Evolutionary conservation across 1,140 invertebrate species (phyloP).

Genomic region (Drosophila varians): DNA sequence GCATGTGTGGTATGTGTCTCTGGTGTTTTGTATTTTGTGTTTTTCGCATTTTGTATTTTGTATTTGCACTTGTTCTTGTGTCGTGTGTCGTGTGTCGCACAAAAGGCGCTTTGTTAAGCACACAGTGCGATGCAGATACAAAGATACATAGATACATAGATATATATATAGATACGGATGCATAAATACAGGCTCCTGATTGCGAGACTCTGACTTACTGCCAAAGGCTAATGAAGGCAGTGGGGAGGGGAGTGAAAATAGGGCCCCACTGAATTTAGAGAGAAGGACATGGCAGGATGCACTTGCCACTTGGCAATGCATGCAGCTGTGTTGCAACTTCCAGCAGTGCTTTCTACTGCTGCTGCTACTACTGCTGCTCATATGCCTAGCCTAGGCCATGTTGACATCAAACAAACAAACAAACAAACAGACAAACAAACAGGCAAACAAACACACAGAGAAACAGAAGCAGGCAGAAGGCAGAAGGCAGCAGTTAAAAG

Average conservation of each 20-base stretch:
- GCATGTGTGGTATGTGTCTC: constrained; percentile 22
- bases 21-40: constrained; percentile 7
- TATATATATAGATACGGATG: constrained; percentile 1
- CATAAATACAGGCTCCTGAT: background rate
- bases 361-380: constrained; percentile 43
- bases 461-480: too few species aligned
- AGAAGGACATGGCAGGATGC: constrained; percentile 52
- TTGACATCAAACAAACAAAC: constrained; percentile 76
- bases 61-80: background rate
- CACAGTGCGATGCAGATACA: constrained; percentile 27
- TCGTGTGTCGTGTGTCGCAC: constrained; percentile 15
- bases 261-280: constrained; percentile 28
- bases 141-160: constrained; percentile 9
- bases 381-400: constrained; percentile 56
- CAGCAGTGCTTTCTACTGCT: background rate
- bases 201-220: constrained; percentile 69
- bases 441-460: constrained; percentile 42
- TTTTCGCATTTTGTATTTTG: background rate
- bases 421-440: constrained; percentile 49
- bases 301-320: constrained; percentile 67
- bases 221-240: constrained; percentile 77
- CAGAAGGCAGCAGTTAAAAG: constrained; percentile 63
- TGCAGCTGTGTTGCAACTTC: constrained; percentile 13
- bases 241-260: constrained; percentile 4
- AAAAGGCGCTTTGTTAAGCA: constrained; percentile 67